Evolutionary conservation across 2,113 vertebrate genomes (phyloP).

Genomic region (Sardina pilchardus): DNA sequence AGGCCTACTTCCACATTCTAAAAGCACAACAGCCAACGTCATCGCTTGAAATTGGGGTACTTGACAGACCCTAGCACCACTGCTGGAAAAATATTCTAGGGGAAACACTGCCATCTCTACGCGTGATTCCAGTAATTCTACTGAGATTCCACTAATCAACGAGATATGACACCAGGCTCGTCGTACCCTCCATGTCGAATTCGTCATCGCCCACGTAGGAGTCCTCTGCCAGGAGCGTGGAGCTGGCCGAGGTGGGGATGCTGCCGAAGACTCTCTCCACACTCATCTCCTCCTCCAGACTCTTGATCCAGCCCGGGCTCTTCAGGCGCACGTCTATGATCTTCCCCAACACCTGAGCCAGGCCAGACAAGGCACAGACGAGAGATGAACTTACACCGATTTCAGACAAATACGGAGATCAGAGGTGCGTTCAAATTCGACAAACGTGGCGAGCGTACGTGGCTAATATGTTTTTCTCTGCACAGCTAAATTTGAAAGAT

Average conservation of each 20-base stretch:
- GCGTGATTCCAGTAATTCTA: too few relatives aligned
- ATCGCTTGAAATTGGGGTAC: too few relatives aligned
- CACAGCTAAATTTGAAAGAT: too few relatives aligned
- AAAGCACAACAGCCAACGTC: too few relatives aligned
- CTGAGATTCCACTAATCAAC: too few relatives aligned
- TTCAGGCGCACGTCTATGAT: constrained; percentile 85
- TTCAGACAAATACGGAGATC: background rate
- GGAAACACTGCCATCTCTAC: too few relatives aligned
- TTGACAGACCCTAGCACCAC: too few relatives aligned
- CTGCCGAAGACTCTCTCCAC: constrained; percentile 85
- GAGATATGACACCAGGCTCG: background rate
- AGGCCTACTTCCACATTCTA: too few relatives aligned
- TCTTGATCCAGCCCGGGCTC: constrained; percentile 92
- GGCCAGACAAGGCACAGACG: background rate
- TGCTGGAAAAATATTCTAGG: too few relatives aligned
- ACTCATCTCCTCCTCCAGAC: constrained; percentile 94
- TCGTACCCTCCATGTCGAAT: constrained; percentile 94
- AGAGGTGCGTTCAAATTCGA: too few relatives aligned
- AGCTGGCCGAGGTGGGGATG: constrained; percentile 88
- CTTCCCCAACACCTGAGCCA: constrained; percentile 81
- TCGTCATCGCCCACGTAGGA: constrained; percentile 87
- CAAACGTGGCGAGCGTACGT: too few relatives aligned
- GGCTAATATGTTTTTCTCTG: too few relatives aligned
- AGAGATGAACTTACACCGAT: background rate
- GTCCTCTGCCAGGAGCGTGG: constrained; percentile 93